Base-by-base conservation (phyloP, 2,113 vertebrate species). In the Physeter macrocephalus region DNA sequence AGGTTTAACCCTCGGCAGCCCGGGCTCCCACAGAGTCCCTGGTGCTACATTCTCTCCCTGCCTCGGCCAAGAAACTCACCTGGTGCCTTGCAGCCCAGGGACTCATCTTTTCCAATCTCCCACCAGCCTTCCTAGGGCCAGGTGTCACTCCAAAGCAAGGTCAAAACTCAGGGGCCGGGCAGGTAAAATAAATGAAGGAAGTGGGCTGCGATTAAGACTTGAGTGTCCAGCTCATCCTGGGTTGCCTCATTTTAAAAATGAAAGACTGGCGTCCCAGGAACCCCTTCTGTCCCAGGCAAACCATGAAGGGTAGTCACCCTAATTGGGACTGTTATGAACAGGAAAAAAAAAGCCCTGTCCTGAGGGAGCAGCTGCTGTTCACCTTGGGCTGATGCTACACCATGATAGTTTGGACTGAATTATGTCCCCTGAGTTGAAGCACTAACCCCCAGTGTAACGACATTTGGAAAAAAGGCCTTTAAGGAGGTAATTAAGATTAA, bases 1-100 rank as follows among this genome's bases (percentile, higher is more conserved):
- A 4, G 67, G 15, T 36, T 97, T 97, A 98, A 97, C 93, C 89
- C 96, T 92, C 20, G 0, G n/a, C 9, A 57, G 54, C 66, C 92
- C 6, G 0, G 81, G 14, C 49, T 75, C 87, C 31, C 2, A 1
- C 69, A 12, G 49, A 39, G 57, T 13, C 54, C 43, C 66, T 1
- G 0, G 15, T 0, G 10, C 52, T 29, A 7, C 25, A 0, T 34
- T 8, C 36, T 52, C 46, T 29, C 62, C 27, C 36, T 59, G 21
- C 20, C 31, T 27, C 4, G 1, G 67, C 54, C 36, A 27, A 12
- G 61, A 29, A 18, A 15, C 13, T 8, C 4, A 0, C 46, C 81
- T 15, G 3, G 46, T 6, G 12, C 23, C 49, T 23, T 5, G 31
- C 20, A 78, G 64, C 34, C 41, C 17, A 1, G 3, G 36, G 7